A percentile compares a stretch with the other conserved stretches of the same genome.
Conservation (phyloP, 2,113 vertebrate genomes). For the Rhadina sibilatrix region DNA sequence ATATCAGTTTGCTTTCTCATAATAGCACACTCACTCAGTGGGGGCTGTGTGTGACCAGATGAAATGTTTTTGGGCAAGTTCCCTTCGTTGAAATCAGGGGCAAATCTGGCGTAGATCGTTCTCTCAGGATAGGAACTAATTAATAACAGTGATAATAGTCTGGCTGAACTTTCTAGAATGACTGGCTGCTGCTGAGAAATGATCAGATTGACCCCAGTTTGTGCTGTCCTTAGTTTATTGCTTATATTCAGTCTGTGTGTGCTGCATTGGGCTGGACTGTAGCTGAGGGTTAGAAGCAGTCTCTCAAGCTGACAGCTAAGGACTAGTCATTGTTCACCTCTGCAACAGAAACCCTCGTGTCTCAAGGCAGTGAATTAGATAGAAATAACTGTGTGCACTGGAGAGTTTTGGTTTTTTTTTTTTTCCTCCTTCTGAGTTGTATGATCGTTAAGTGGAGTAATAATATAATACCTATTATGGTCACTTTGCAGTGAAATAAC, state of each 20-base stretch:
- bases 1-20: slow-evolving; percentile 37
- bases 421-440: neutral
- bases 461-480: neutral
- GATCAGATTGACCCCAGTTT: neutral
- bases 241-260: rapidly evolving
- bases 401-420: neutral
- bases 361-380: neutral
- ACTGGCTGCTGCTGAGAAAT: neutral
- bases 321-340: neutral
- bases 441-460: neutral
- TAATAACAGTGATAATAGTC: neutral
- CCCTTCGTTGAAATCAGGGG: slow-evolving; percentile 14
- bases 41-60: slow-evolving; percentile 13
- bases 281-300: neutral
- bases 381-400: neutral
- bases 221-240: neutral
- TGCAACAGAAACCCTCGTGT: neutral
- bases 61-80: slow-evolving; percentile 4
- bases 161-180: neutral
- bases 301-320: neutral
- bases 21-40: slow-evolving; percentile 12
- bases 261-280: neutral
- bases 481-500: neutral
- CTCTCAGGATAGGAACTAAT: neutral
- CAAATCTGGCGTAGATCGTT: slow-evolving; percentile 7